Evolutionary conservation across 2,113 vertebrate genomes (phyloP).

Genomic region (Geothlypis trichas): DNA sequence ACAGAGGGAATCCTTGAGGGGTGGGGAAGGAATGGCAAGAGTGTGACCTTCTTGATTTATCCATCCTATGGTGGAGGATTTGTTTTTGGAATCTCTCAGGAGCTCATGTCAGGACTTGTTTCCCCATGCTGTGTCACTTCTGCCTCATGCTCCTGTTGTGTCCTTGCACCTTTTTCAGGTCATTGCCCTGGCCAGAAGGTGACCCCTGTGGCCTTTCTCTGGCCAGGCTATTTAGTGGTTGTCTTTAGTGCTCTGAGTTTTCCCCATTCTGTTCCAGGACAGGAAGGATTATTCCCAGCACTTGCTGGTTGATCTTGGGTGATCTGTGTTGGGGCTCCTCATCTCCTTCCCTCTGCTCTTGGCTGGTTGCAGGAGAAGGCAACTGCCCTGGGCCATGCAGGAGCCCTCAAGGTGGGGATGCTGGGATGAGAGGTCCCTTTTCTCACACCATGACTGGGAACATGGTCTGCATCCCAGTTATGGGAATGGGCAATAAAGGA

Average conservation of each 20-base stretch:
- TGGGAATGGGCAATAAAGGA: background rate
- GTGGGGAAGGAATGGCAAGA: too few species aligned
- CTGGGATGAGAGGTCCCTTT: background rate
- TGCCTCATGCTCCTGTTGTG: background rate
- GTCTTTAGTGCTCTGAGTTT: background rate
- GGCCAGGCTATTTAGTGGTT: background rate
- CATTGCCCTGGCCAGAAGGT: background rate
- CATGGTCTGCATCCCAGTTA: background rate
- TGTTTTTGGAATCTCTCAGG: background rate
- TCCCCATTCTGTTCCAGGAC: background rate
- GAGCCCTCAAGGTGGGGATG: background rate
- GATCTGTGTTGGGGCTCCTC: background rate
- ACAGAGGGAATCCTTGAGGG: background rate
- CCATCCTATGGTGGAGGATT: accelerated
- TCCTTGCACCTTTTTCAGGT: background rate
- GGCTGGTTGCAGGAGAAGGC: background rate
- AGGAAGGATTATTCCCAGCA: background rate
- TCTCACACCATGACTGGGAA: background rate
- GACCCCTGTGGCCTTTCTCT: background rate
- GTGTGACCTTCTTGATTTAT: background rate
- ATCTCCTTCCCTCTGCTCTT: background rate
- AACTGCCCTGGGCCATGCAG: background rate
- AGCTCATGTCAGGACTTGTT: background rate
- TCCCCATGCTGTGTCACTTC: background rate
- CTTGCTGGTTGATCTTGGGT: accelerated